Conservation (phyloP, 2,113 vertebrate species). For the Isichthys henryi region DNA sequence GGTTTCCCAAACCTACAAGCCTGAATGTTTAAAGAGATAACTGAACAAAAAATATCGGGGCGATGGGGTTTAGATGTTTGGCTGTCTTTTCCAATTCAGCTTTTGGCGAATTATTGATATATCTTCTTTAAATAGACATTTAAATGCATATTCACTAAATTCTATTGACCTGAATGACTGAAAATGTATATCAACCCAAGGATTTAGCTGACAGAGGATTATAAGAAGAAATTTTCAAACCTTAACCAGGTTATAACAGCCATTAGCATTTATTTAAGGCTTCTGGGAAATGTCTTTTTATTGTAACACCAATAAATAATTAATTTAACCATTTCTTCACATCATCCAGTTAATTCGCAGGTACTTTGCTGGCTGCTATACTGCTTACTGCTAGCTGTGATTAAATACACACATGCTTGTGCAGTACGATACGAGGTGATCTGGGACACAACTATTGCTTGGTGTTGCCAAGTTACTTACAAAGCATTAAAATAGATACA, state of each 20-base stretch:
- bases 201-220: neutral
- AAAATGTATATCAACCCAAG: neutral
- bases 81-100: neutral
- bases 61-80: neutral
- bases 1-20: neutral
- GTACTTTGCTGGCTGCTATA: neutral
- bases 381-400: neutral
- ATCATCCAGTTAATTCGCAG: neutral
- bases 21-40: neutral
- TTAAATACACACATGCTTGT: neutral
- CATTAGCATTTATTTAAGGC: neutral
- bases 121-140: neutral
- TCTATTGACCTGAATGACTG: neutral
- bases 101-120: neutral
- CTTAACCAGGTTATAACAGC: neutral
- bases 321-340: neutral
- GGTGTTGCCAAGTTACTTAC: neutral
- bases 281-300: neutral
- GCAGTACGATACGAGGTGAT: neutral
- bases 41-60: neutral
- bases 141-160: neutral
- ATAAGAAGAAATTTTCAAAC: neutral
- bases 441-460: neutral
- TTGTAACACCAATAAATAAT: neutral
- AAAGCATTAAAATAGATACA: neutral